phyloP scores from a whole-genome alignment of 1,140 invertebrate species.

The Leguminivora glycinivorella region DNA sequence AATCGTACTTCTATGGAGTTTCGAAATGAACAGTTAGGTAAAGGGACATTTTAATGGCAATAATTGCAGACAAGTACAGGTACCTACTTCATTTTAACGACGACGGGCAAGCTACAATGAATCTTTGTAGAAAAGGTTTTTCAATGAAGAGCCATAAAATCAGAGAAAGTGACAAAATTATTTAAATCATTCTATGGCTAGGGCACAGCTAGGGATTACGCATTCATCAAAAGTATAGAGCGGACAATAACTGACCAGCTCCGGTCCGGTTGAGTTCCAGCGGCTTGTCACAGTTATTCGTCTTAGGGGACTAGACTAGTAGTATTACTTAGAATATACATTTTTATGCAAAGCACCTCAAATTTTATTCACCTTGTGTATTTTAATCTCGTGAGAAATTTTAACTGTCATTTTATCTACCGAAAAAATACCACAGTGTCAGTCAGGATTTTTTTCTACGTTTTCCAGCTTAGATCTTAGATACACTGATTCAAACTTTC shows the following conservation, averaged over 20 bases:
- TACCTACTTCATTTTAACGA: not conserved
- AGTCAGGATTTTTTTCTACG: too few species aligned
- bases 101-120: not conserved
- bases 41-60: not conserved
- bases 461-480: too few species aligned
- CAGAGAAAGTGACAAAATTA: not conserved
- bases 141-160: not conserved
- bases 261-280: not conserved
- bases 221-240: not conserved
- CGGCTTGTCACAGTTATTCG: not conserved
- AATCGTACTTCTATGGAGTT: not conserved
- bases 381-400: not conserved
- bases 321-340: not conserved
- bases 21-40: not conserved
- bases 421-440: too few species aligned
- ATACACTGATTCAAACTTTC: too few species aligned
- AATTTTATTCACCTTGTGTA: not conserved
- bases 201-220: conserved; percentile 5
- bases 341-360: not conserved
- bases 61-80: not conserved
- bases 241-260: not conserved
- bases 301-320: not conserved
- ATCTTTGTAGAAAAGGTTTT: not conserved
- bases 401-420: not conserved
- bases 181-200: not conserved